Evolutionary conservation across 1,140 invertebrate genomes (phyloP), one percentile per base, ranked within the genome.

Genomic region (Drosophila eugracilis): DNA sequence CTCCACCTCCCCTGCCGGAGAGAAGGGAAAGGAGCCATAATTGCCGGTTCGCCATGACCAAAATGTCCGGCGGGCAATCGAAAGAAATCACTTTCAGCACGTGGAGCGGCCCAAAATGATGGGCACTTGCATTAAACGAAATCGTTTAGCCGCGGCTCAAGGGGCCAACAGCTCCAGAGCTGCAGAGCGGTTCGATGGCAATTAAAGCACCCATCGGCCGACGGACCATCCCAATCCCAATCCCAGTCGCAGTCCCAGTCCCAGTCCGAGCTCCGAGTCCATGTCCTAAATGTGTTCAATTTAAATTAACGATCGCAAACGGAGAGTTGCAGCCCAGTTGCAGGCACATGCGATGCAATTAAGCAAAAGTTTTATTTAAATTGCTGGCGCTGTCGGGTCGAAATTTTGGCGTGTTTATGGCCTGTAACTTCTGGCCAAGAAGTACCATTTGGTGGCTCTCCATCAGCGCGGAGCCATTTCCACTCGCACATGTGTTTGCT

Each of bases 291-390:
- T 86, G 81, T 86, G 81, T 88, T 88, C 81, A 86, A 88, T 86
- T 86, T 86, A 86, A 88, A 86, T 86, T 86, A 86, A 86, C 81
- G 81, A 86, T 88, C 80, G 66, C 75, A 78, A 71, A 62, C 74
- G 75, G 62, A 69, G 47, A 50, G 28, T 12, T 39, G 50, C 30
- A 15, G 49, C 53, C 14, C 59, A 63, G 48, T 49, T 67, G 32
- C 59, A 74, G 59, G 58, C 69, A 78, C 77, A 79, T 85, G 80
- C 78, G 57, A 69, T 81, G 83, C 83, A 86, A 86, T 86, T 86
- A 86, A 86, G 81, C 78, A 86, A 86, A 86, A 86, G 83, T 86
- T 86, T 88, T 86, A 86, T 86, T 86, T 88, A 86, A 86, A 86
- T 86, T 78, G 78, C 78, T 44, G 74, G 83, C 83, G 76, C 80